Conservation (phyloP, 2,888 invertebrate species). For the Aporophyla nigra region DNA sequence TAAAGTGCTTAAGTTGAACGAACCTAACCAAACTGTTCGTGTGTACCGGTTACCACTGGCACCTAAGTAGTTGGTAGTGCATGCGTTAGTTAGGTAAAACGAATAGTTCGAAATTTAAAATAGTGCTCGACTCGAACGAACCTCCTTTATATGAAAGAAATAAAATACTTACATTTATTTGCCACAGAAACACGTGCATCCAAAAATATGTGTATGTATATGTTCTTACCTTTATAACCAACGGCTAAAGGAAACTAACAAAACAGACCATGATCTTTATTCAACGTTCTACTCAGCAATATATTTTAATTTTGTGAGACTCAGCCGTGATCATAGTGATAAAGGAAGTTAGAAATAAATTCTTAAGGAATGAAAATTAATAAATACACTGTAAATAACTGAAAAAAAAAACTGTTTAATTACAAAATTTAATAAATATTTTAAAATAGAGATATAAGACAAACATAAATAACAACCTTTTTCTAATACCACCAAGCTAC, state of each 20-base stretch:
- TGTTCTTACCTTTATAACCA: too few species aligned
- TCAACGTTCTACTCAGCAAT: too few species aligned
- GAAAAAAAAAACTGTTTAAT: not conserved
- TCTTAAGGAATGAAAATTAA: too few species aligned
- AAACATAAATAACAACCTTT: not conserved
- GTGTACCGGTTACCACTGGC: slow-evolving; percentile 42
- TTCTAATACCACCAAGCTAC: not conserved
- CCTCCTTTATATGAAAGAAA: too few species aligned
- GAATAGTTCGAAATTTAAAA: too few species aligned
- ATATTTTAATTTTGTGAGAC: not conserved
- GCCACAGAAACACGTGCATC: too few species aligned
- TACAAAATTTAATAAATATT: not conserved
- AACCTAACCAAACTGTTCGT: slow-evolving; percentile 51
- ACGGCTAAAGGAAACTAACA: too few species aligned
- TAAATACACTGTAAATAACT: not conserved
- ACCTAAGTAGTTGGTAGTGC: slow-evolving; percentile 21
- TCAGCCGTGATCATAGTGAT: not conserved
- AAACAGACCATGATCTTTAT: too few species aligned
- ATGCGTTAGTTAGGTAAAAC: not conserved
- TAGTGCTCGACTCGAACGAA: not conserved
- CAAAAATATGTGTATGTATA: too few species aligned
- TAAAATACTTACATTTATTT: too few species aligned
- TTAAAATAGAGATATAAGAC: not conserved
- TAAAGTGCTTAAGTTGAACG: not conserved
- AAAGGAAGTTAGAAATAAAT: not conserved